Conservation (phyloP, 2,888 invertebrate species). For the Mechanitis mazaeus region DNA sequence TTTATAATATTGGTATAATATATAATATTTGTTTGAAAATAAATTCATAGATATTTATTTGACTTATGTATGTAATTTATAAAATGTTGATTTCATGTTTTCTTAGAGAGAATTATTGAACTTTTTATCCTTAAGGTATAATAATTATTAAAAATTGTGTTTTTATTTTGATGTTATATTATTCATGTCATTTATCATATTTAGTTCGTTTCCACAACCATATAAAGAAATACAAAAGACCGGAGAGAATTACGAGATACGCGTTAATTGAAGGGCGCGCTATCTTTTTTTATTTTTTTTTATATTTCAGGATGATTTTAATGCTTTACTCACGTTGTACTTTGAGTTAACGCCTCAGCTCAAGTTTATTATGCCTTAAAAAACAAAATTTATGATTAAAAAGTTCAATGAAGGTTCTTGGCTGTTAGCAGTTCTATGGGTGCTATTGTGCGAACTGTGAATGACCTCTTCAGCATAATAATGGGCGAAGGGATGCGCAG, state of each 20-base stretch:
- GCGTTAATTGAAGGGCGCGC: conserved; percentile 23
- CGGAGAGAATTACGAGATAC: conserved; percentile 20
- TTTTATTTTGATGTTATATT: conserved; percentile 9
- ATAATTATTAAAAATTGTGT: conserved; percentile 8
- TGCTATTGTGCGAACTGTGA: conserved; percentile 74
- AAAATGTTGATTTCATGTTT: too few relatives aligned
- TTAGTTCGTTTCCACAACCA: conserved; percentile 22
- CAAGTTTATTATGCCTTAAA: conserved; percentile 31
- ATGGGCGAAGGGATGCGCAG: conserved; percentile 73
- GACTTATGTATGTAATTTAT: too few relatives aligned
- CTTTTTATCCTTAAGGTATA: too few relatives aligned
- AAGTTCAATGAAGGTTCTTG: conserved; percentile 44
- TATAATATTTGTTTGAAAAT: too few relatives aligned
- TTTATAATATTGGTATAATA: too few relatives aligned
- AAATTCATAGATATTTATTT: too few relatives aligned
- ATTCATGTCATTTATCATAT: conserved; percentile 19
- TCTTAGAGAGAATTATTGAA: too few relatives aligned
- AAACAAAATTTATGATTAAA: conserved; percentile 35
- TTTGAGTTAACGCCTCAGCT: conserved; percentile 29
- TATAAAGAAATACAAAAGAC: conserved; percentile 28
- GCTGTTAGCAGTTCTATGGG: conserved; percentile 60
- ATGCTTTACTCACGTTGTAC: conserved; percentile 34
- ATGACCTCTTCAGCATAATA: conserved; percentile 76
- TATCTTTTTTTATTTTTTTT: conserved; percentile 8
- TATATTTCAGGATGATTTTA: conserved; percentile 28